phyloP scores from a whole-genome alignment of 2,113 vertebrate genomes.

The Uria lomvia region DNA sequence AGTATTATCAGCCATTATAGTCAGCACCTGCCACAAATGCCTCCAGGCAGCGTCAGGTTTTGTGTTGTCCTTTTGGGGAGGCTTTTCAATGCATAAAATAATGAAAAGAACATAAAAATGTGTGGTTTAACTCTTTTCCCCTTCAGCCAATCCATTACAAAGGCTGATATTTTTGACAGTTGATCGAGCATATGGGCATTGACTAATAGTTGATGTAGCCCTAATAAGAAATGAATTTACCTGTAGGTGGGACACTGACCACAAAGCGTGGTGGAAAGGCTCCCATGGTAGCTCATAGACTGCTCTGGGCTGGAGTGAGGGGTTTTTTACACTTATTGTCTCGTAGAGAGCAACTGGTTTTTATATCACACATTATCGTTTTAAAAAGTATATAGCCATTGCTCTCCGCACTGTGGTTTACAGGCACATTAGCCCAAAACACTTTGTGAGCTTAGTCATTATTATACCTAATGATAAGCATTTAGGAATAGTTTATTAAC shows the following conservation, averaged over 20 bases:
- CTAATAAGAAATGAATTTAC: background rate
- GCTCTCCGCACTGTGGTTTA: background rate
- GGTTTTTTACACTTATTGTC: background rate
- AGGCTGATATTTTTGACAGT: background rate
- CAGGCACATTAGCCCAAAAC: background rate
- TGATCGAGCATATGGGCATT: background rate
- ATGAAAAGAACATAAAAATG: background rate
- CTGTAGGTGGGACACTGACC: background rate
- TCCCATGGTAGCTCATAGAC: background rate
- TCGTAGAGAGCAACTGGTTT: background rate
- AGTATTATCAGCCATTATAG: background rate
- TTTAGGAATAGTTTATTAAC: slow-evolving; percentile 24
- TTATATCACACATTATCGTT: background rate
- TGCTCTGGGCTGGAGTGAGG: background rate
- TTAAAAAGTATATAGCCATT: background rate
- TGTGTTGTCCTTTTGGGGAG: background rate
- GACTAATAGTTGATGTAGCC: background rate
- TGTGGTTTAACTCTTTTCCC: background rate
- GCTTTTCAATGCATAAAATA: background rate
- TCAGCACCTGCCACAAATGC: background rate
- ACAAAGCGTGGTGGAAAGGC: background rate
- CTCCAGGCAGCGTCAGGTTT: background rate
- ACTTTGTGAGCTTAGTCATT: background rate
- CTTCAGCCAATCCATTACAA: background rate
- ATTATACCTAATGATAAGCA: slow-evolving; percentile 8